phyloP scores from a whole-genome alignment of 2,797 vertebrate genomes.

The Myripristis murdjan region DNA sequence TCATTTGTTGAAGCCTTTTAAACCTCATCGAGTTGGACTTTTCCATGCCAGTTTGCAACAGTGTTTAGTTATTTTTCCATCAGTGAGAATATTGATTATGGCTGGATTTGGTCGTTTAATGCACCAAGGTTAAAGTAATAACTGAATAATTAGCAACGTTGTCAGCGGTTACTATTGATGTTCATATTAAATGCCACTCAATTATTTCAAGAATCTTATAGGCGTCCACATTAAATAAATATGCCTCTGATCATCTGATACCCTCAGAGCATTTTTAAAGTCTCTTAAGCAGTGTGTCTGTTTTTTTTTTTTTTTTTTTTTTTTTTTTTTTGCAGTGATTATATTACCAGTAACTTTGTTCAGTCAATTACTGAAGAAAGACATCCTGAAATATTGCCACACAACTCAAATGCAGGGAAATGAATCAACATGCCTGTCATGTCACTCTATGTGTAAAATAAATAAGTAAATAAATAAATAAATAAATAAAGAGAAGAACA shows the following conservation, averaged over 20 bases:
- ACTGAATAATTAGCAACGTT: neutral
- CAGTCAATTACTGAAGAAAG: constrained; percentile 16
- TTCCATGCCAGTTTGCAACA: neutral
- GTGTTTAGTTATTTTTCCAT: too few relatives aligned
- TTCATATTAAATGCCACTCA: neutral
- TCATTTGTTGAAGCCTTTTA: neutral
- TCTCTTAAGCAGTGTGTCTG: neutral
- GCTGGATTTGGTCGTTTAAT: neutral
- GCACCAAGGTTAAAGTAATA: neutral
- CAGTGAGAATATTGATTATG: neutral
- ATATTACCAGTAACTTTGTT: too few relatives aligned
- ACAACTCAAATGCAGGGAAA: constrained; percentile 20
- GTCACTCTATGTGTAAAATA: too few relatives aligned
- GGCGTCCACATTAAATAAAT: neutral
- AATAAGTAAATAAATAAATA: too few relatives aligned
- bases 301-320: too few relatives aligned
- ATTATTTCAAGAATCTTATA: neutral
- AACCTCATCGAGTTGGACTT: neutral
- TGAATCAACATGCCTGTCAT: constrained; percentile 45
- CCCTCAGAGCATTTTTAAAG: neutral
- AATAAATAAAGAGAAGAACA: constrained; percentile 17
- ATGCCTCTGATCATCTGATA: neutral
- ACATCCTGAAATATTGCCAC: constrained; percentile 44
- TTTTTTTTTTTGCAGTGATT: too few relatives aligned
- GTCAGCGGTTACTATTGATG: neutral